phyloP scores from a whole-genome alignment of 1,140 invertebrate genomes.

The Sarcophaga bullata region DNA sequence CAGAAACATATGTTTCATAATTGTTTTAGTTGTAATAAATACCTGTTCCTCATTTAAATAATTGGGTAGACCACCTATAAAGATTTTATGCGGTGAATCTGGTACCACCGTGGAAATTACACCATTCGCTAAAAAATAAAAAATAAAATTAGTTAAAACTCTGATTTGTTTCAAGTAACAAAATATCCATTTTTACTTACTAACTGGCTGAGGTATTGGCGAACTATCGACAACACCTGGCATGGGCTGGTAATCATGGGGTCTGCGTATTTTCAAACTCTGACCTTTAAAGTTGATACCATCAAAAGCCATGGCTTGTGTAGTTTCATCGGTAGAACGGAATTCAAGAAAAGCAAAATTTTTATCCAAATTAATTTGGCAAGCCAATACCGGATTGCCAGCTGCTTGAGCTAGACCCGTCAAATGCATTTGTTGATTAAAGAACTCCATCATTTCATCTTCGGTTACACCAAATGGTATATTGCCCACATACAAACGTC shows the following conservation, averaged over 20 bases:
- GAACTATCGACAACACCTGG: slow-evolving; percentile 94
- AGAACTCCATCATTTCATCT: slow-evolving; percentile 99
- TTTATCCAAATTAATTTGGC: slow-evolving; percentile 99
- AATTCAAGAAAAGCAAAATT: slow-evolving; percentile 99
- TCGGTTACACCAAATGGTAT: slow-evolving; percentile 99
- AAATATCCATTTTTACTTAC: not conserved
- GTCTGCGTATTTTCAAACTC: slow-evolving; percentile 97
- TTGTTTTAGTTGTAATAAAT: slow-evolving; percentile 61
- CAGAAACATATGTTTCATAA: too few relatives aligned
- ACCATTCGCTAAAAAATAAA: slow-evolving; percentile 67
- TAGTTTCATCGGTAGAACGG: slow-evolving; percentile 99
- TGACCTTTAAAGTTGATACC: slow-evolving; percentile 99
- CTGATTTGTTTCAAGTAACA: not conserved
- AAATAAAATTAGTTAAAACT: not conserved
- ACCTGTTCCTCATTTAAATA: slow-evolving; percentile 99
- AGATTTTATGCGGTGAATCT: slow-evolving; percentile 98
- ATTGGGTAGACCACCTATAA: slow-evolving; percentile 98
- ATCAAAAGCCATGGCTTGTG: slow-evolving; percentile 99
- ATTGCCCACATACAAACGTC: slow-evolving; percentile 96
- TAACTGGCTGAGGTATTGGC: slow-evolving; percentile 69
- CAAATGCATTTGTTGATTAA: slow-evolving; percentile 99
- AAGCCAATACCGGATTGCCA: slow-evolving; percentile 97
- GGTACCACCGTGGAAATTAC: slow-evolving; percentile 88
- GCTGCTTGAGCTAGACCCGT: slow-evolving; percentile 98
- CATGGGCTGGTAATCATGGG: slow-evolving; percentile 99